A percentile compares a stretch with the other conserved stretches of the same genome.
Conservation (phyloP, 2,888 invertebrate genomes). For the Ashinkailepas kermadecensis region DNA sequence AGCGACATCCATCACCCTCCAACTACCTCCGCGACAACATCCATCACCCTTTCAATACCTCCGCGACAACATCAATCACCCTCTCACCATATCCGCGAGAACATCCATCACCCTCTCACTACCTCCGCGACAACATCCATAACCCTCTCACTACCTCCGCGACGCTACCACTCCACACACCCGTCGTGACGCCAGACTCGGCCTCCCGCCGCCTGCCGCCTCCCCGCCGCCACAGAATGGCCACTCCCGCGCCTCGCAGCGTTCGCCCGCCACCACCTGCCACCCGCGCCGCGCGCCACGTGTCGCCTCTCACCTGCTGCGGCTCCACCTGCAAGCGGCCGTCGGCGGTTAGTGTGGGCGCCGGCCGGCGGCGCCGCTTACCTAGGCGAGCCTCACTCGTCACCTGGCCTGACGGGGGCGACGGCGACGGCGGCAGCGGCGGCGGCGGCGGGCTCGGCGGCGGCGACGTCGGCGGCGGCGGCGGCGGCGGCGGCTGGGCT, state of each 20-base stretch:
- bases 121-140: no score
- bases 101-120: no score
- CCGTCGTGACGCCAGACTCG: no score
- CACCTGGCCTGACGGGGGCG: slow-evolving; percentile 70
- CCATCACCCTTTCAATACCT: no score
- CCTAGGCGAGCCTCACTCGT: slow-evolving; percentile 41
- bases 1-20: no score
- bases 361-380: neutral
- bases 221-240: no score
- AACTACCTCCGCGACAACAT: no score
- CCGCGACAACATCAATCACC: no score
- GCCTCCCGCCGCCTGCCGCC: no score
- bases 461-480: slow-evolving; percentile 42
- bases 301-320: neutral
- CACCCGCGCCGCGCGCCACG: neutral
- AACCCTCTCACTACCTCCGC: no score
- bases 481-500: slow-evolving; percentile 44
- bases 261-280: neutral
- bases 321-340: neutral
- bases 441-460: slow-evolving; percentile 21
- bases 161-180: no score
- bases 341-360: neutral
- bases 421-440: slow-evolving; percentile 46
- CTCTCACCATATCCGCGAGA: no score
- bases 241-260: neutral